A percentile compares a stretch with the other conserved stretches of the same genome.
These are phyloP conservation scores for Mythimna lalbum DNA, from an alignment of 2,888 invertebrate species.

Conservation along the genomic window DNA sequence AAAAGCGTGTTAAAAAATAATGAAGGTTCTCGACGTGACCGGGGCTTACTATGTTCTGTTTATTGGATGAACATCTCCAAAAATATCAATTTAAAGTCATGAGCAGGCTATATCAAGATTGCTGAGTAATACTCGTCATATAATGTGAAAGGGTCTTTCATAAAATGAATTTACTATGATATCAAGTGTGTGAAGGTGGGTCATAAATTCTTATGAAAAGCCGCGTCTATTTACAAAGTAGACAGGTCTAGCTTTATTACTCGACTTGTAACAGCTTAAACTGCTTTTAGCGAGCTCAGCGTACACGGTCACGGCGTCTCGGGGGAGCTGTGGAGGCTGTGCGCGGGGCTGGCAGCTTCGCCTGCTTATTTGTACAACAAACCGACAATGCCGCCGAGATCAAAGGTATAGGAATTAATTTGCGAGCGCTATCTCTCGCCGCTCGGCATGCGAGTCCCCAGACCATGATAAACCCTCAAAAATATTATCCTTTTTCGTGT, in stretches of 20 bases:
- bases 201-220: conserved; percentile 60
- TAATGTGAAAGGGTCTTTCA: conserved; percentile 55
- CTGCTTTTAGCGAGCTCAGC: conserved; percentile 70
- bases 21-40: conserved; percentile 60
- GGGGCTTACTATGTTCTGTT: conserved; percentile 48
- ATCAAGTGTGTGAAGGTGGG: conserved; percentile 50
- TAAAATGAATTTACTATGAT: conserved; percentile 58
- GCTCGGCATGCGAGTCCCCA: conserved; percentile 65
- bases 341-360: conserved; percentile 61
- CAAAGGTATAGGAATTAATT: conserved; percentile 87
- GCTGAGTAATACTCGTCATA: conserved; percentile 59
- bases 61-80: conserved; percentile 47
- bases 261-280: conserved; percentile 73
- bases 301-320: conserved; percentile 66
- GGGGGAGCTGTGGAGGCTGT: conserved; percentile 72
- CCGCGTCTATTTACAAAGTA: conserved; percentile 54
- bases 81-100: conserved; percentile 53
- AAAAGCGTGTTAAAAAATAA: no score
- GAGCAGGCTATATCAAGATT: conserved; percentile 51
- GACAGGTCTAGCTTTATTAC: conserved; percentile 68
- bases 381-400: conserved; percentile 84
- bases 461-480: conserved; percentile 73
- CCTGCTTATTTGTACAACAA: conserved; percentile 83
- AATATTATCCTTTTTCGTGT: conserved; percentile 74
- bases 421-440: conserved; percentile 80